Evolutionary conservation across 2,113 vertebrate species (phyloP).

Genomic region (Campylomormyrus numenius): DNA sequence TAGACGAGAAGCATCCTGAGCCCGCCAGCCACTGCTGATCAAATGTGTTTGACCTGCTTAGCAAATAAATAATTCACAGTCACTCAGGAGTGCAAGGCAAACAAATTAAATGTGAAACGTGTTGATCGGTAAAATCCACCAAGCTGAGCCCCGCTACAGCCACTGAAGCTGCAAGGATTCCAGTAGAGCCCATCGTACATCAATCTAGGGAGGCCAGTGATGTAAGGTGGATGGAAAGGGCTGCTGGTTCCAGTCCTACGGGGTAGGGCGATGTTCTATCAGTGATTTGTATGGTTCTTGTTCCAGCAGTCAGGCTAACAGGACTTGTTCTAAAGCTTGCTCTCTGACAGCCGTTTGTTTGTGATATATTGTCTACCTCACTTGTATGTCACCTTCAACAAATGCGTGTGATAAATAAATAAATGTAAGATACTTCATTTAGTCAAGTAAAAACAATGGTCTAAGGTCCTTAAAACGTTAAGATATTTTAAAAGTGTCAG

Average conservation of each 20-base stretch:
- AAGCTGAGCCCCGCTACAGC: background rate
- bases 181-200: background rate
- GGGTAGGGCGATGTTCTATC: background rate
- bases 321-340: background rate
- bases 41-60: slow-evolving; percentile 2
- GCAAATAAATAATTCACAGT: background rate
- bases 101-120: slow-evolving; percentile 2
- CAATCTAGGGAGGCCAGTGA: background rate
- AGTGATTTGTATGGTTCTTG: background rate
- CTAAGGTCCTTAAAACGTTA: background rate
- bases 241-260: background rate
- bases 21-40: background rate
- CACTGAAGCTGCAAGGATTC: background rate
- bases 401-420: background rate
- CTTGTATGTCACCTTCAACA: background rate
- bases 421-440: background rate
- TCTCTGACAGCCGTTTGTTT: background rate
- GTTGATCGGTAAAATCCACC: slow-evolving; percentile 7
- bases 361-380: background rate
- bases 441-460: background rate
- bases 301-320: background rate
- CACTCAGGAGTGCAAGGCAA: background rate
- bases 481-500: background rate
- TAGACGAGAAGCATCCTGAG: background rate
- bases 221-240: background rate